phyloP scores from a whole-genome alignment of 2,888 invertebrate genomes.

The Metacarcinus magister region DNA sequence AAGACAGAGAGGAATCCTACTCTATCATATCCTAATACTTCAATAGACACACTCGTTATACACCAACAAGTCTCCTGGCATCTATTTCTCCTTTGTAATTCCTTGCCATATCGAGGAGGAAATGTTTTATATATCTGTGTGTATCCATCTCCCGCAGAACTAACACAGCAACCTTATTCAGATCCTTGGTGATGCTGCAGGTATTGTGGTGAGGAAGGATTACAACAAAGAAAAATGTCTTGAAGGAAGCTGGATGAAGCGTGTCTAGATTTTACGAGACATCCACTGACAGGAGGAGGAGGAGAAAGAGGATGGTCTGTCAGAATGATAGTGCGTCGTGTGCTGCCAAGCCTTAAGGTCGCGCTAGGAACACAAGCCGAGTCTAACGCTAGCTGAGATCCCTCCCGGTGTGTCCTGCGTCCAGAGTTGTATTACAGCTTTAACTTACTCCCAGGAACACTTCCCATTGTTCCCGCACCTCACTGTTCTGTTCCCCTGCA shows the following conservation, averaged over 20 bases:
- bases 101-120: no score
- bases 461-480: not conserved
- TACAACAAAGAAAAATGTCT: not conserved
- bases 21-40: no score
- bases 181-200: not conserved
- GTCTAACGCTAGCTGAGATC: no score
- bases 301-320: not conserved
- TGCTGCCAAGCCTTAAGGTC: not conserved
- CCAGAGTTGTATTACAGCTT: conserved; percentile 18
- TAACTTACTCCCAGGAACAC: not conserved
- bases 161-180: no score
- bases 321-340: not conserved
- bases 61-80: no score
- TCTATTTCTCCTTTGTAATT: no score
- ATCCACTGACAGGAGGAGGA: not conserved
- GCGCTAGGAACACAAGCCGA: no score
- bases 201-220: conserved; percentile 7
- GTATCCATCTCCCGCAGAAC: no score
- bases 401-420: not conserved
- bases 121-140: no score
- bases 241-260: not conserved
- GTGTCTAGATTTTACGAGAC: not conserved
- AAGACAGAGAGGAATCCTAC: no score
- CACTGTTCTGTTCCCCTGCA: not conserved
- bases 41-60: no score